These are phyloP conservation scores for Tipula lateralis DNA, from an alignment of 2,888 invertebrate genomes.

Conservation along the genomic window DNA sequence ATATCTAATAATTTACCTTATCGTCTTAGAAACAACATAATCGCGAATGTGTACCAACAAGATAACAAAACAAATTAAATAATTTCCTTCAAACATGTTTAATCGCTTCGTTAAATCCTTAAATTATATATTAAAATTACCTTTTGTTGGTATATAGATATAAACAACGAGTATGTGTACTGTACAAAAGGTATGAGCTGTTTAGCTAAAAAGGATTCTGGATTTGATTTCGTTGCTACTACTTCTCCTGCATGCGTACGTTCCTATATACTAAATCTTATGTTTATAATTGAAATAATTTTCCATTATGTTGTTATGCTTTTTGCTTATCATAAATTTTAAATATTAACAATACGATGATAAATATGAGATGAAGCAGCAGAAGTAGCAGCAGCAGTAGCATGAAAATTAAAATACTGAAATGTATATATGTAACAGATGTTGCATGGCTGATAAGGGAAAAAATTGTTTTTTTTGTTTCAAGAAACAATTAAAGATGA, in stretches of 20 bases:
- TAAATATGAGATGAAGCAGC: background rate
- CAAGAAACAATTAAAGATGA: background rate
- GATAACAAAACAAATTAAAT: background rate
- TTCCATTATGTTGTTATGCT: background rate
- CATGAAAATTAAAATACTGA: background rate
- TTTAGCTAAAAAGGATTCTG: background rate
- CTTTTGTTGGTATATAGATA: no score
- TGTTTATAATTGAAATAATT: background rate
- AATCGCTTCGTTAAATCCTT: slow-evolving; percentile 6
- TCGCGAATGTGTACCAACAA: background rate
- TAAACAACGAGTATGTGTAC: background rate
- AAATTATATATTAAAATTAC: background rate
- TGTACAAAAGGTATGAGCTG: background rate
- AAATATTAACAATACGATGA: background rate
- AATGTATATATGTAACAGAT: background rate
- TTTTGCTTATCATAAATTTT: background rate
- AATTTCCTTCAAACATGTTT: background rate
- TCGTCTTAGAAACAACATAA: background rate
- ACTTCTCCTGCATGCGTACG: background rate
- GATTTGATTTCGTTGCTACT: background rate
- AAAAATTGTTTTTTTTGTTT: background rate
- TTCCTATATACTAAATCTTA: background rate
- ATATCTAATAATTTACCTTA: background rate
- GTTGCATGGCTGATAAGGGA: background rate
- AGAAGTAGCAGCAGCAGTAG: background rate